Base-by-base conservation (phyloP, 2,113 vertebrate species). In the Cavia porcellus region DNA sequence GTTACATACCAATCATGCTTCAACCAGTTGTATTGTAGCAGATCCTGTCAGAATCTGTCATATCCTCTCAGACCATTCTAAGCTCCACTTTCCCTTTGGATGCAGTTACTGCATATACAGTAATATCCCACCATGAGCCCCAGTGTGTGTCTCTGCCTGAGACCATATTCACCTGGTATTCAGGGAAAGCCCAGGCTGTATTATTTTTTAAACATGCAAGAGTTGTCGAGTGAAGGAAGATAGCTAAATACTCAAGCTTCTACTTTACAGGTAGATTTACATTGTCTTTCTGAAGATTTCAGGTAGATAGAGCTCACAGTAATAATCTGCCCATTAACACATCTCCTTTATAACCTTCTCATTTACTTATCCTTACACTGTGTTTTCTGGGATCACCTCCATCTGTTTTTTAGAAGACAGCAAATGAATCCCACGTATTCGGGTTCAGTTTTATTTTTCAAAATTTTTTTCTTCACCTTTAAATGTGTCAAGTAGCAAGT, bases 391-490 rank as follows among this genome's bases (percentile, higher is more conserved):
- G 24, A 59, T 68, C 32, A 28, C 9, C 5, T 86, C 19, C 32
- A 61, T 90, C 90, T 88, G n/a, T 15, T 89, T 88, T 88, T 89
- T 81, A 93, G 62, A 85, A 32, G 64, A 68, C 14, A 7, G 25
- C 25, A 91, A 89, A 25, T 91, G 64, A 47, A 13, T 55, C 15
- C 19, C 30, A 50, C 50, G 17, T 25, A 50, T 11, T 96, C 25
- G 32, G 30, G 75, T 50, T 55, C 10, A 10, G 10, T 38, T 59
- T 74, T 68, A 35, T 32, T 77, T 32, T 12, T 50, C 62, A 19
- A 1, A 9, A 47, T 24, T 61, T 75, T 50, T 47, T 19, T 32
- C 24, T 64, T 38, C 80, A 85, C n/a, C 66, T 59, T 68, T 68
- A 55, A 22, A 82, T 86, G 35, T 82, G n/a, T 52, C 77, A 17